Base-by-base conservation (phyloP, 2,888 invertebrate genomes). In the Eristalis intricaria region DNA sequence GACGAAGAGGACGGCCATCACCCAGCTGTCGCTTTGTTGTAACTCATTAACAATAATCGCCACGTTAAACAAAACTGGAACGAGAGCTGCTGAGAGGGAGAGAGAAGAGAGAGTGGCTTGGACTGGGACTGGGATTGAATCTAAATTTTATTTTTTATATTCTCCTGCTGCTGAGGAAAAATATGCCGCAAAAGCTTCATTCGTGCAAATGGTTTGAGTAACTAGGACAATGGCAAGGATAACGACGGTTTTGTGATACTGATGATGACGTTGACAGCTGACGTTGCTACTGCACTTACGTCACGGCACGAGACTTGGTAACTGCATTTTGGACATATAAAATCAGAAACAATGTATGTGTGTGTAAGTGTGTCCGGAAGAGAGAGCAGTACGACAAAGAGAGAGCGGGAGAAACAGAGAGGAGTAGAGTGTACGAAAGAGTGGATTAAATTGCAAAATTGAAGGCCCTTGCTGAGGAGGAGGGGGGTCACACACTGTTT, bases 211-310 rank as follows among this genome's bases (percentile, higher is more conserved):
- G 79, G 83, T 75, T 79, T 79, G 71, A 64, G 80, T 73, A 90
- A 90, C 89, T 90, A 88, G 90, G 90, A 90, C 90, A 90, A 90
- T 90, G 90, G 90, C 90, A 90, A 90, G 90, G 90, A 90, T 88
- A 84, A 88, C 89, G 88, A 64, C 74, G 78, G 58, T 68, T 65
- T 19, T 50, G 64, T 40, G 86, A 61, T 78, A 32, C 32, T 50
- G 68, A 74, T 78, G 87, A 79, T 79, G 83, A 56, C 69, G 70
- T 60, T 38, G 74, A 63, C 23, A 71, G 40, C 56, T 68, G n/a
- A n/a, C n/a, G n/a, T n/a, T n/a, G 64, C 38, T 73, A 61, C 80
- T 73, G 84, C 80, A 87, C 69, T 84, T 84, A 82, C 80, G 69
- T 87, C 87, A 84, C 66, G 50, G 19, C 50, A 50, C 13, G 38